phyloP scores from a whole-genome alignment of 37 sponge, comb jelly and placozoan genomes.

The Bolinopsis microptera region DNA sequence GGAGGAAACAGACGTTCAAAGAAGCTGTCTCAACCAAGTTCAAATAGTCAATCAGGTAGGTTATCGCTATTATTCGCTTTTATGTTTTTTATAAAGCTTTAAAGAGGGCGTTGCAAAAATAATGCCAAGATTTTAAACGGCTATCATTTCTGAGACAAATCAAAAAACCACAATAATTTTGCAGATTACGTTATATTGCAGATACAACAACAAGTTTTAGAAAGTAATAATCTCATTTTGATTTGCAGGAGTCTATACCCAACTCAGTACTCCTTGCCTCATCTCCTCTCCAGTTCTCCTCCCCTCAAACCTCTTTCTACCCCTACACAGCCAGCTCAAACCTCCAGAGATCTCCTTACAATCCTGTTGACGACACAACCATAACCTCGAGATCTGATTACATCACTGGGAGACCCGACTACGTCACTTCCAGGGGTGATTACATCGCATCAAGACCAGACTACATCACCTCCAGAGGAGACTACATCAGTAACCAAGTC shows the following conservation, averaged over 20 bases:
- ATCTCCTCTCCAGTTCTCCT: not conserved
- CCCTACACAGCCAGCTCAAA: not conserved
- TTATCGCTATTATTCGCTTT: no score
- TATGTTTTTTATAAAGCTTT: no score
- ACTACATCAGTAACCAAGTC: not conserved
- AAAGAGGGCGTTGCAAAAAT: no score
- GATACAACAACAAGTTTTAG: no score
- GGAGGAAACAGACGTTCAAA: not conserved
- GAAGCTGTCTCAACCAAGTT: not conserved
- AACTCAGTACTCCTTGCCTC: not conserved
- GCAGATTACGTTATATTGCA: no score
- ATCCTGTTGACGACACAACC: not conserved
- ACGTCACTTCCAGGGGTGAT: not conserved
- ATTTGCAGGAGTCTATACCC: not conserved
- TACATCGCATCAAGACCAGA: not conserved
- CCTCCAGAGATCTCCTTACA: conserved; percentile 1
- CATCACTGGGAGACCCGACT: not conserved
- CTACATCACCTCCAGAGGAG: conserved; percentile 12
- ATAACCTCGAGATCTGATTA: not conserved
- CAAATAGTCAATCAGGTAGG: not conserved
- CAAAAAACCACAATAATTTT: no score
- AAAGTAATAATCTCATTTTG: no score
- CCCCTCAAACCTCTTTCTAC: conserved; percentile 39
- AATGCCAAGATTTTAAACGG: no score
- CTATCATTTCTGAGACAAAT: no score